Conservation (phyloP, 2,113 vertebrate genomes). For the Empidonax alnorum region DNA sequence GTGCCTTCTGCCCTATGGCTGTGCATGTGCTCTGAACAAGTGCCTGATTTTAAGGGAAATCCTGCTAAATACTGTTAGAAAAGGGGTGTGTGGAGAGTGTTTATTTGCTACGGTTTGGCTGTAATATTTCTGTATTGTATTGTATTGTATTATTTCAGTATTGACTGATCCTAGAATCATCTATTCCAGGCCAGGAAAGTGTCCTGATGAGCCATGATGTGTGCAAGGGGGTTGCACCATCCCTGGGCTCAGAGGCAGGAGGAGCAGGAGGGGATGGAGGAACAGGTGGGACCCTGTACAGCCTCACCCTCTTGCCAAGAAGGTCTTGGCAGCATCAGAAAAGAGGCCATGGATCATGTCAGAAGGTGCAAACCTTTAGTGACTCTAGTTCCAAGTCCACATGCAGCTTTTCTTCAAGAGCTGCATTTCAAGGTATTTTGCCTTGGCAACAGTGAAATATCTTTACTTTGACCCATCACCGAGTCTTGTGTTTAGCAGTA, state of each 20-base stretch:
- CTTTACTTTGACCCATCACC: not conserved
- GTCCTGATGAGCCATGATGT: fast-evolving
- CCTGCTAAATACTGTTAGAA: not conserved
- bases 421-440: not conserved
- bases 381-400: not conserved
- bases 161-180: not conserved
- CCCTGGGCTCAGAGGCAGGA: not conserved
- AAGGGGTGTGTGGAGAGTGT: not conserved
- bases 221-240: fast-evolving
- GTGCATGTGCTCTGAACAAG: not conserved
- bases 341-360: not conserved
- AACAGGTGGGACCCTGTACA: fast-evolving
- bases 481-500: not conserved
- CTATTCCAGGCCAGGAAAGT: not conserved
- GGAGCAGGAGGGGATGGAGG: not conserved
- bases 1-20: not conserved
- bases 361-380: not conserved
- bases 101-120: not conserved
- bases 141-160: not conserved
- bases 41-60: not conserved
- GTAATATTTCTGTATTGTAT: not conserved
- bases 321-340: not conserved
- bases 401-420: not conserved
- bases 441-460: not conserved
- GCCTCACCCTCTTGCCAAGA: not conserved